Base-by-base conservation (phyloP, 2,888 invertebrate genomes). In the Hydropsyche betteni region DNA sequence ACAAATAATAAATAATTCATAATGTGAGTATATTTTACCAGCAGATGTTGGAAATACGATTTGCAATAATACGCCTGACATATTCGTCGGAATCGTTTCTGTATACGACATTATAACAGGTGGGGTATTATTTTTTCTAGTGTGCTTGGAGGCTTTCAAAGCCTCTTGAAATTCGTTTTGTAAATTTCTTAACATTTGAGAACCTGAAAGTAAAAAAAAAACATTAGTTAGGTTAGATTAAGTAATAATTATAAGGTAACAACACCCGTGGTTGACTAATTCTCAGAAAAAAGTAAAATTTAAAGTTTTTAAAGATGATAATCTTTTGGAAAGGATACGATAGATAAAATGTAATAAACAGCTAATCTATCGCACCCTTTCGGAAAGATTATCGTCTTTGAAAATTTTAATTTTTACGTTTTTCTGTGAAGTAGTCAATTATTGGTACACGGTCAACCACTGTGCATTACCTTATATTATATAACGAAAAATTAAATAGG, bases 31-130 rank as follows among this genome's bases (percentile, higher is more conserved):
- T 55, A 6, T 16, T 76, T 84, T 82, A 94, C 94, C 93, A 81
- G 93, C 93, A 1, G 94, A 94, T 80, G 93, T 92, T 10, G 90
- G 89, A 75, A 93, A 91, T 70, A 95, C 94, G 80, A 95, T 92
- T 79, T 92, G 87, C 52, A 93, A 84, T 85, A 92, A 93, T 34
- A 94, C 84, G 75, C 93, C 90, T 0, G 91, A 90, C 91, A 95
- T 91, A 44, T 91, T 87, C 0, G 94, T 94, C 78, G 93, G 88
- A 10, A 91, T 88, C 0, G 93, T 93, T 85, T 95, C 95, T 76
- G 94, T 93, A 83, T 94, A 91, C 82, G 93, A 93, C 72, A 93
- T 89, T 61, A 94, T 90, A 50, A 86, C 87, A 1, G 89, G 88
- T 64, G 61, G 75, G 1, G 53, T 5, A 51, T 51, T 50, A 69